Conservation (phyloP, 1,140 invertebrate genomes). For the Rhagoletis zephyria region DNA sequence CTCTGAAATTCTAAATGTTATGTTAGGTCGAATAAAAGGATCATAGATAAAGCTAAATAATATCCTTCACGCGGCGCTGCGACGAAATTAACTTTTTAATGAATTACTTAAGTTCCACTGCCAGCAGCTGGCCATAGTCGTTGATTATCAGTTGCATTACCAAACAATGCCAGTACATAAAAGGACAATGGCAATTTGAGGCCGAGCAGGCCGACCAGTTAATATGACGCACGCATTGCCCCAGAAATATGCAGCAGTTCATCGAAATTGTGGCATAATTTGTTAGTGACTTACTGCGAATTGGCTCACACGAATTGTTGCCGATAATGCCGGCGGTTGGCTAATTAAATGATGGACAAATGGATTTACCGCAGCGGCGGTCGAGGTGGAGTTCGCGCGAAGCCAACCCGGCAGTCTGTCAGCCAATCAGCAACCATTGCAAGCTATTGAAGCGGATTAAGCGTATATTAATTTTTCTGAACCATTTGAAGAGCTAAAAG, state of each 20-base stretch:
- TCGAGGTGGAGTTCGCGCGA: not conserved
- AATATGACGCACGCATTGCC: not conserved
- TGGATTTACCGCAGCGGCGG: slow-evolving; percentile 8
- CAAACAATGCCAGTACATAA: not conserved
- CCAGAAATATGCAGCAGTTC: not conserved
- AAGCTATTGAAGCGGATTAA: slow-evolving; percentile 21
- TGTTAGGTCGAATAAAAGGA: too few species aligned
- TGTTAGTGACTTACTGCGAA: not conserved
- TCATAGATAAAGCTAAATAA: not conserved
- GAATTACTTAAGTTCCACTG: slow-evolving; percentile 14
- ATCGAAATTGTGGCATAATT: slow-evolving; percentile 33
- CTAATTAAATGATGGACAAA: slow-evolving; percentile 44
- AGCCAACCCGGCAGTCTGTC: not conserved
- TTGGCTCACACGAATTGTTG: not conserved
- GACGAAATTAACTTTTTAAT: slow-evolving; percentile 46
- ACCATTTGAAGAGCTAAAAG: not conserved
- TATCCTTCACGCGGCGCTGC: not conserved
- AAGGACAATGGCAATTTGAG: not conserved
- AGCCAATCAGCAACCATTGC: not conserved
- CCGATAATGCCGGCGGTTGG: too few species aligned
- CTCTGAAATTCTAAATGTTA: too few species aligned
- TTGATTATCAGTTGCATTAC: slow-evolving; percentile 14
- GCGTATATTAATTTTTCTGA: slow-evolving; percentile 44
- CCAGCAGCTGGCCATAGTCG: not conserved
- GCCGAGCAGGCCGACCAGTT: not conserved